These are phyloP conservation scores for mouse (Mus musculus) DNA, from an alignment of 2,113 vertebrate species.

Conservation along the genomic window DNA sequence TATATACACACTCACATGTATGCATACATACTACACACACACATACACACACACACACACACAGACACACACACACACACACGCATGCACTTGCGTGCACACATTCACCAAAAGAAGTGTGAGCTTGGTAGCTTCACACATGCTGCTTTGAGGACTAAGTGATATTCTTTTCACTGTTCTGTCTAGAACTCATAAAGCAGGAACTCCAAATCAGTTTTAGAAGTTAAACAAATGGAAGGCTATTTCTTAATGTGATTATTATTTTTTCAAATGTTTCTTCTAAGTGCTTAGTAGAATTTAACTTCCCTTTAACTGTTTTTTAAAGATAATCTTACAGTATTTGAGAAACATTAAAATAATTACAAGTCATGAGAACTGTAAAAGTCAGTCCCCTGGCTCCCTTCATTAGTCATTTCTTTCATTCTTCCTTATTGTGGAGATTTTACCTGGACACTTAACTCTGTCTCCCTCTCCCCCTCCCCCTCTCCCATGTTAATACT, in stretches of 20 bases:
- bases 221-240: background rate
- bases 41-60: background rate
- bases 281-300: slow-evolving; percentile 44
- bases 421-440: background rate
- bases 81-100: too few species aligned
- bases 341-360: background rate
- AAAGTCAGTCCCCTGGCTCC: background rate
- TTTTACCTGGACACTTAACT: background rate
- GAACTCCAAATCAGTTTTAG: background rate
- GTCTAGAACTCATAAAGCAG: background rate
- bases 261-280: slow-evolving; percentile 25
- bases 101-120: background rate
- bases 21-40: background rate
- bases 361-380: background rate
- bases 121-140: background rate
- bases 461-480: too few species aligned
- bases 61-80: background rate
- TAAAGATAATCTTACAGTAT: background rate
- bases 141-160: background rate
- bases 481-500: background rate
- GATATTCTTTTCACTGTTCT: background rate
- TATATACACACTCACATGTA: background rate
- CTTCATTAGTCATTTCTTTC: background rate
- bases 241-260: background rate
- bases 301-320: background rate